phyloP scores from a whole-genome alignment of 2,797 vertebrate genomes.

The Notolabrus celidotus region DNA sequence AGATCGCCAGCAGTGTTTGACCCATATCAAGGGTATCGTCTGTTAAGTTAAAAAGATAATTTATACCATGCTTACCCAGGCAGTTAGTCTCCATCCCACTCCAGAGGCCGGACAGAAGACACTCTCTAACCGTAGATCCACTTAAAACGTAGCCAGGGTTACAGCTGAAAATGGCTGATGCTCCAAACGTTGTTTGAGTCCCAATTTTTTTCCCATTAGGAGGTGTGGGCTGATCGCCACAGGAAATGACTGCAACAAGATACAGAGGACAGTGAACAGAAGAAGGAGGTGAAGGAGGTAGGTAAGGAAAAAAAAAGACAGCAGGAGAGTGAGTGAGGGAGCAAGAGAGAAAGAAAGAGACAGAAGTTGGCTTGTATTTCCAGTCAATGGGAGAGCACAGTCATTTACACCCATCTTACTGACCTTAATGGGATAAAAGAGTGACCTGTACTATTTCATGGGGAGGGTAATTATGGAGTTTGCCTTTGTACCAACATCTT shows the following conservation, averaged over 20 bases:
- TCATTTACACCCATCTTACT: conserved; percentile 65
- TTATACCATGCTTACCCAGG: conserved; percentile 87
- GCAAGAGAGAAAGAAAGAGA: conserved; percentile 38
- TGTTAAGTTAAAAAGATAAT: conserved; percentile 46
- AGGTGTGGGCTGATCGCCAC: conserved; percentile 92
- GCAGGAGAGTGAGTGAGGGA: conserved; percentile 28
- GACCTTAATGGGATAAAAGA: conserved; percentile 68
- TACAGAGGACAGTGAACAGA: conserved; percentile 51
- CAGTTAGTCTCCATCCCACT: conserved; percentile 94
- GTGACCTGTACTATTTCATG: conserved; percentile 67
- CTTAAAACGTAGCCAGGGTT: conserved; percentile 93
- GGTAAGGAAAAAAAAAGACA: conserved; percentile 29
- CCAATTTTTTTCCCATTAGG: conserved; percentile 98
- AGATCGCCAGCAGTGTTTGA: conserved; percentile 32
- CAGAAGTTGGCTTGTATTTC: conserved; percentile 64
- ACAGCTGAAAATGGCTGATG: conserved; percentile 97
- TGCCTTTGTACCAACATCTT: conserved; percentile 69
- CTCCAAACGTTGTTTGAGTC: conserved; percentile 94
- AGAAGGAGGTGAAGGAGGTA: conserved; percentile 7
- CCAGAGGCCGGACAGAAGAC: conserved; percentile 96
- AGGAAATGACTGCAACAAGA: conserved; percentile 92
- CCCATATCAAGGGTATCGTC: conserved; percentile 39
- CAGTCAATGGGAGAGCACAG: conserved; percentile 65
- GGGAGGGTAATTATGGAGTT: conserved; percentile 70
- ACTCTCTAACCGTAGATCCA: conserved; percentile 94